Base-by-base conservation (phyloP, 2,888 invertebrate genomes). In the Julus scanicus region DNA sequence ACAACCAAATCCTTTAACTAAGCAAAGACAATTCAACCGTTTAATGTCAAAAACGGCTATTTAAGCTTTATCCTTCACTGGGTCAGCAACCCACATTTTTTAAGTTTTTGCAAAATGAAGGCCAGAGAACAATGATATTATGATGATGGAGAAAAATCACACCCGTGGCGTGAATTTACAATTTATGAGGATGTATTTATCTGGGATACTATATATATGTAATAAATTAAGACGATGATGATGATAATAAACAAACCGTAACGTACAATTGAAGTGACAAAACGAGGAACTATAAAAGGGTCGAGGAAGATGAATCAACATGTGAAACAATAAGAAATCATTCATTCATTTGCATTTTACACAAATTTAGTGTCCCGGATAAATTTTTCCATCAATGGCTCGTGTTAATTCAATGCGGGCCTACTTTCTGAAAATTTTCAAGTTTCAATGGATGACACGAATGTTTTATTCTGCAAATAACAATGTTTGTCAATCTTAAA, bases 1-100 rank as follows among this genome's bases (percentile, higher is more conserved):
- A 86, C 11, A 15, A 37, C 83, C 9, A 17, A 5, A 49, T 13
- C 13, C 17, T 15, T 84, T 20, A 84, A 15, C 40, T 84, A 2
- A 49, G 8, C 49, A 49, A 29, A 8, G 29, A 71, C 29, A 29
- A 71, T 63, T 63, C 63, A 15, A 71, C 71, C 4, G 71, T 29
- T 71, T 71, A 71, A 29, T 29, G 71, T 11, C 71, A 11, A 71
- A 57, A 71, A 71, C 15, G 11, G 11, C 9, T 29, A 13, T 71
- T 29, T 6, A 8, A n/a, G n/a, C 11, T n/a, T 71, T 71, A 71
- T 71, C 29, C 71, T 71, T 71, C 71, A 29, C 71, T 71, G 71
- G 71, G 71, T 71, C 71, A 71, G 71, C 29, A 29, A 71, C 71
- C 71, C 71, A 29, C 71, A 11, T 71, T 71, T 11, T 71, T 29